Percentiles rank a stretch among this genome's conserved stretches.
phyloP scores from a whole-genome alignment of 2,113 vertebrate species.

The Odocoileus hemionus region DNA sequence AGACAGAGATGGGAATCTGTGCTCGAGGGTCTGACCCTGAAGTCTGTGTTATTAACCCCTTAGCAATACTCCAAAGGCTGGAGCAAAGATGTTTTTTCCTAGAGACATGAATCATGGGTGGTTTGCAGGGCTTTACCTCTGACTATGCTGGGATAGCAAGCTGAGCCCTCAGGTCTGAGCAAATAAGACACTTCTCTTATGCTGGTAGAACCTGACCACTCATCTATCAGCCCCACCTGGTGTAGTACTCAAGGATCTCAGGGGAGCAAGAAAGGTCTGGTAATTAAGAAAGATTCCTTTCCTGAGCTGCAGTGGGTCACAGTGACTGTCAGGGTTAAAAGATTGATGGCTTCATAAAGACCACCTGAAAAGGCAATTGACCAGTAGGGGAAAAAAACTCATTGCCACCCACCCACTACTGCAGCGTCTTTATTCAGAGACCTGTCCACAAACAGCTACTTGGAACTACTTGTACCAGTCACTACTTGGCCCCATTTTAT shows the following conservation, averaged over 20 bases:
- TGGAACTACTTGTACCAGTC: not conserved
- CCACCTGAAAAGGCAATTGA: conserved; percentile 70
- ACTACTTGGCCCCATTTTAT: not conserved
- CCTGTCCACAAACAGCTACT: not conserved
- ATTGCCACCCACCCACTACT: not conserved
- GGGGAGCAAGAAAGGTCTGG: conserved; percentile 61
- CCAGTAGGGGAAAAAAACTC: conserved; percentile 15
- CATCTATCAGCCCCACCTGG: conserved; percentile 47
- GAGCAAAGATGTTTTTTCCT: conserved; percentile 1
- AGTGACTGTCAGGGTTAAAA: conserved; percentile 63
- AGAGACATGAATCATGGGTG: conserved; percentile 21
- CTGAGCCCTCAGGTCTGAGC: not conserved
- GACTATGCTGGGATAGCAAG: not conserved
- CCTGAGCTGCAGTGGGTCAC: conserved; percentile 55
- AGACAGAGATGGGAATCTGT: not conserved
- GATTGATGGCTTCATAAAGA: conserved; percentile 69
- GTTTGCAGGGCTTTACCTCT: not conserved
- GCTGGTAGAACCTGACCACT: conserved; percentile 1
- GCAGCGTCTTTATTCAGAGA: not conserved
- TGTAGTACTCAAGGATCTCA: conserved; percentile 46
- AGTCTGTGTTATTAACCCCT: not conserved
- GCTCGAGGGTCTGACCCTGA: not conserved
- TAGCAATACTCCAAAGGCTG: not conserved
- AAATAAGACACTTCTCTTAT: conserved; percentile 15
- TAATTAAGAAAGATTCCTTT: conserved; percentile 74